Evolutionary conservation across 2,888 invertebrate species (phyloP), one percentile per base, ranked within the genome.

Genomic region (Melipona beecheii): DNA sequence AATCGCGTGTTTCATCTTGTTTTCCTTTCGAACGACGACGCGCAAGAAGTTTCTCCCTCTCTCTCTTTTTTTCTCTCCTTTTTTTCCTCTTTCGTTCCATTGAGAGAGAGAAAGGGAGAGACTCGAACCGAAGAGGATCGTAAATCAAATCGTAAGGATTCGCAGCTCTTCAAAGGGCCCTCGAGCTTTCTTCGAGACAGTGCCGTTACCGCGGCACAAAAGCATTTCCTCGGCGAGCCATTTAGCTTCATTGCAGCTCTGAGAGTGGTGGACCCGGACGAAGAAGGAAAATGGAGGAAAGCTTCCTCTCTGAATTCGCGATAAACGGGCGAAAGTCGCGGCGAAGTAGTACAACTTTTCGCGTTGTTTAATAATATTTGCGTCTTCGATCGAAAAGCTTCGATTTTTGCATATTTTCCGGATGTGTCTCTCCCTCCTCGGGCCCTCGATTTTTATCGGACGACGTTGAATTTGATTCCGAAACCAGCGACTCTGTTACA

Each of bases 131-230:
- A 27, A 68, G 65, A 78, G 62, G n/a, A 54, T 64, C 76, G 60
- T 87, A 87, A 87, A 87, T 87, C 79, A 81, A 72, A 78, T 85
- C 81, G 64, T 65, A 70, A 62, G 52, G 43, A 75, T 65, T 52
- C 27, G 58, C 17, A 56, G 27, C 76, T 68, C 52, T 75, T 84
- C 62, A 62, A 49, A 27, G 27, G 54, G 31, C 15, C 21, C 68
- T 31, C 24, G 62, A 69, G 50, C 56, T 43, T 68, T 56, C 64
- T 66, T 4, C 56, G 31, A 27, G 43, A 4, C 50, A 15, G 58
- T 19, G n/a, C 27, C 52, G 75, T 64, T 65, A 60, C 60, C 64
- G 52, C 36, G 58, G 31, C 31, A n/a, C 74, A 58, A 49, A 78
- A 64, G 62, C 68, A 75, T 75, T 64, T 74, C 56, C 78, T 68